These are phyloP conservation scores for Prionailurus viverrinus DNA, from an alignment of 2,113 vertebrate species.

Conservation along the genomic window DNA sequence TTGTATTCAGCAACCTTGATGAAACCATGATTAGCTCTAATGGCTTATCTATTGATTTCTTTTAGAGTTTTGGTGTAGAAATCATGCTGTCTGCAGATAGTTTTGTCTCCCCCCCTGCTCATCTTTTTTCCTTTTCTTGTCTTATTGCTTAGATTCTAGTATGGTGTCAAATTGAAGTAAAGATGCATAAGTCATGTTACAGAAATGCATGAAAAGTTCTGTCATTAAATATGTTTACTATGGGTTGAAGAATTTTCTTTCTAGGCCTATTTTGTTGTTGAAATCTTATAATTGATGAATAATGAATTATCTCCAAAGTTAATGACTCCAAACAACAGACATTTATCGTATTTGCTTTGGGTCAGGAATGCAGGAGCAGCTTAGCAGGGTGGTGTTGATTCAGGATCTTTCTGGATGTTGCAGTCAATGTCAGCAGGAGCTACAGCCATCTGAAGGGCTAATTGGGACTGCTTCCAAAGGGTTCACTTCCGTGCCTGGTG, in stretches of 20 bases:
- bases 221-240: not conserved
- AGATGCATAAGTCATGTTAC: not conserved
- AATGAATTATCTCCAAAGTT: not conserved
- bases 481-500: not conserved
- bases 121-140: not conserved
- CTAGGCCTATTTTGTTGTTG: not conserved
- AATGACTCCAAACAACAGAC: not conserved
- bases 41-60: not conserved
- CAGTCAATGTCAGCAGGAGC: not conserved
- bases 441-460: not conserved
- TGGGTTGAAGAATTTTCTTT: not conserved
- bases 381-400: not conserved
- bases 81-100: not conserved
- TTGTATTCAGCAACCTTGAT: not conserved
- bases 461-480: not conserved
- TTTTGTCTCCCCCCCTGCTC: not conserved
- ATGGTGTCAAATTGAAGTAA: not conserved
- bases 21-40: not conserved
- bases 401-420: not conserved
- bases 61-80: not conserved
- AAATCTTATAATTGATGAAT: constrained; percentile 2
- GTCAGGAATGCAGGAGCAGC: not conserved
- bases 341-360: not conserved
- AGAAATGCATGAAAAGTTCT: not conserved
- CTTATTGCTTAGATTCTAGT: not conserved